phyloP scores from a whole-genome alignment of 64 coral and sea anemone species.

The Anthopleura sola region DNA sequence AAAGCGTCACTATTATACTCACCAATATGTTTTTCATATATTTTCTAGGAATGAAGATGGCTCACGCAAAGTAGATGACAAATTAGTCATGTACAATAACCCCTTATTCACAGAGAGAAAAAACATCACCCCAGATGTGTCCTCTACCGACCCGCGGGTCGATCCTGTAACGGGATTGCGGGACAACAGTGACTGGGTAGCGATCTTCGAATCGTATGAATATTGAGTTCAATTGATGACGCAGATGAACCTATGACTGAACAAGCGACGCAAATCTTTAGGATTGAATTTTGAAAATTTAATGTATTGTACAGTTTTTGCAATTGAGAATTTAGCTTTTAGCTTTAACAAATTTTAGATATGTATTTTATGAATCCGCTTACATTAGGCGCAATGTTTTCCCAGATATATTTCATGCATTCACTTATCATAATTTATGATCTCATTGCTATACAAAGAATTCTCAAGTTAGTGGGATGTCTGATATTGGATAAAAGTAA shows the following conservation, averaged over 20 bases:
- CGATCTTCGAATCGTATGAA: slow-evolving; percentile 17
- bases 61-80: slow-evolving; percentile 48
- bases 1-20: no score
- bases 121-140: background rate
- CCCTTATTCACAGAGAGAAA: slow-evolving; percentile 44
- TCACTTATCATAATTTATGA: no score
- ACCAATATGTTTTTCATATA: background rate
- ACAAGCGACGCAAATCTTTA: no score
- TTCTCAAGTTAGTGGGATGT: no score
- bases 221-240: background rate
- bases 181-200: slow-evolving; percentile 28
- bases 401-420: no score
- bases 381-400: no score
- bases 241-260: background rate
- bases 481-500: no score
- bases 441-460: no score
- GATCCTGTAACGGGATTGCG: slow-evolving; percentile 17
- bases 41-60: slow-evolving; percentile 49
- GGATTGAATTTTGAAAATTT: background rate
- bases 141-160: background rate
- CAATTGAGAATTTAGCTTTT: background rate
- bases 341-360: background rate
- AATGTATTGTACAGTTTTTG: background rate
- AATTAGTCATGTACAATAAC: slow-evolving; percentile 81
- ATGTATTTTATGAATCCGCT: background rate